Conservation (phyloP, 2,797 vertebrate genomes). For the Chromobotia macracanthus region DNA sequence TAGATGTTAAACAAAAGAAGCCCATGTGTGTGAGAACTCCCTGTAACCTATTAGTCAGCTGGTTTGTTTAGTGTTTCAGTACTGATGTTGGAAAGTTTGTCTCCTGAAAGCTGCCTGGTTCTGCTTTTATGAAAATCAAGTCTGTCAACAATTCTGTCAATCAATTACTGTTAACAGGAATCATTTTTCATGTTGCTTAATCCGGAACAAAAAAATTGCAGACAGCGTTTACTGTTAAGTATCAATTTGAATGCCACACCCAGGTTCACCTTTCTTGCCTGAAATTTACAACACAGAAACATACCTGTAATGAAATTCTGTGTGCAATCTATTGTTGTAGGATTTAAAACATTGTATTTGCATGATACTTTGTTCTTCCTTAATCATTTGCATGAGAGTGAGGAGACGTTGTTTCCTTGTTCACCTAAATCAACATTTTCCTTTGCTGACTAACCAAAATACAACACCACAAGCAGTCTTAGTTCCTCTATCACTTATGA, state of each 20-base stretch:
- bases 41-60: neutral
- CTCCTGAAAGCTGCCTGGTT: constrained; percentile 1
- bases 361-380: neutral
- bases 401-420: neutral
- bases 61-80: neutral
- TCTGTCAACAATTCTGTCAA: neutral
- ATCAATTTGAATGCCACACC: neutral
- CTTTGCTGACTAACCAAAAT: constrained; percentile 61
- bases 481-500: constrained; percentile 67
- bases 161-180: neutral
- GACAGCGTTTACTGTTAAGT: neutral
- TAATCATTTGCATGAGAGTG: neutral
- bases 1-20: constrained; percentile 41
- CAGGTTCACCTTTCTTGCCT: neutral
- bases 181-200: neutral
- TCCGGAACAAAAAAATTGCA: neutral
- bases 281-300: neutral
- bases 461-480: constrained; percentile 48
- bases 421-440: neutral
- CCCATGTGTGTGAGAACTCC: neutral
- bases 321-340: neutral
- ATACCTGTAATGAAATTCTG: neutral
- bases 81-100: neutral
- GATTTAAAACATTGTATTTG: neutral
- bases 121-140: constrained; percentile 26